phyloP scores from a whole-genome alignment of 2,888 invertebrate species.

The Lasiommata megera region DNA sequence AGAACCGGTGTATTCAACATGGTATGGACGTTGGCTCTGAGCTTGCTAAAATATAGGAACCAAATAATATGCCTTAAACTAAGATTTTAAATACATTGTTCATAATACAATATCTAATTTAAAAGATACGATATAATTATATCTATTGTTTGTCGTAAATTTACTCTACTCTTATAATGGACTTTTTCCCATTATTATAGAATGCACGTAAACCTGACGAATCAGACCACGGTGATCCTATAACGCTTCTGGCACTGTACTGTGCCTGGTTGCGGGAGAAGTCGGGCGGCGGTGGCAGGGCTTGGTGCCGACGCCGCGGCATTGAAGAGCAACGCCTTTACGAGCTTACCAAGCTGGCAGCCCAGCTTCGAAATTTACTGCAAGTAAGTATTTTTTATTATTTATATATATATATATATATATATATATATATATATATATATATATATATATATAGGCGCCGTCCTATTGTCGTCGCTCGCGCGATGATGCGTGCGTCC shows the following conservation, averaged over 20 bases:
- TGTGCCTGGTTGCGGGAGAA: constrained; percentile 94
- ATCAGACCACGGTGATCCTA: constrained; percentile 97
- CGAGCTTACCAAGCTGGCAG: constrained; percentile 95
- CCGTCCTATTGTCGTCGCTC: too few relatives aligned
- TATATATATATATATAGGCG: too few relatives aligned
- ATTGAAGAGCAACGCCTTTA: constrained; percentile 98
- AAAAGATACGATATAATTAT: too few relatives aligned
- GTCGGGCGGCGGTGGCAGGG: constrained; percentile 77
- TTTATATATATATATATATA: too few relatives aligned
- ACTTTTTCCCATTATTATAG: constrained; percentile 54
- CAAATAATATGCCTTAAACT: not conserved
- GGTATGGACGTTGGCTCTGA: constrained; percentile 47
- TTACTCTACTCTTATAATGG: too few relatives aligned
- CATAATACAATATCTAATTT: too few relatives aligned
- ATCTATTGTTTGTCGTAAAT: too few relatives aligned
- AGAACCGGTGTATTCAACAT: constrained; percentile 52
- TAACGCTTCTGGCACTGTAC: constrained; percentile 93
- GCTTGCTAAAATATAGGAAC: not conserved
- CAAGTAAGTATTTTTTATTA: constrained; percentile 71
- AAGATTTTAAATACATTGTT: too few relatives aligned
- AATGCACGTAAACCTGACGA: constrained; percentile 89
- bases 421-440: too few relatives aligned
- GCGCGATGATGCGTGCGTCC: too few relatives aligned
- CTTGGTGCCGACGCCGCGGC: constrained; percentile 95
- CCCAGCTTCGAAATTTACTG: constrained; percentile 92